A percentile compares a stretch with the other conserved stretches of the same genome.
phyloP scores from a whole-genome alignment of 2,888 invertebrate genomes.

The Idaea dimidiata region DNA sequence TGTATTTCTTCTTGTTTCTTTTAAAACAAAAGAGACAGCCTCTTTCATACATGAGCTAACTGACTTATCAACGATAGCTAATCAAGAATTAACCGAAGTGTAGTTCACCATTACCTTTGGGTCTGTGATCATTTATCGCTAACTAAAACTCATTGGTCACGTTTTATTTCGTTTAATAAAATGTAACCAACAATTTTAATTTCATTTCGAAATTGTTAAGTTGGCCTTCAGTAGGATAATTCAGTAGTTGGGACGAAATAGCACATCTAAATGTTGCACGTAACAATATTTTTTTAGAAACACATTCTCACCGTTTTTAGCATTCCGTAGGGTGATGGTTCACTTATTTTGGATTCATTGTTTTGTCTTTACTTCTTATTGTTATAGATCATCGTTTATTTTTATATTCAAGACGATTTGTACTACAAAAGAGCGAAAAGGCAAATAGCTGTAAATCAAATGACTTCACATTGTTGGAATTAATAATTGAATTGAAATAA shows the following conservation, averaged over 20 bases:
- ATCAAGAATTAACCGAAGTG: too few species aligned
- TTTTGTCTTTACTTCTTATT: constrained; percentile 19
- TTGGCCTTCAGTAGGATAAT: constrained; percentile 33
- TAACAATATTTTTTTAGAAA: constrained; percentile 44
- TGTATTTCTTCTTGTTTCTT: too few species aligned
- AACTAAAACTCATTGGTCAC: neutral
- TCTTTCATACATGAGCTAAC: too few species aligned
- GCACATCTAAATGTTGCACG: constrained; percentile 64
- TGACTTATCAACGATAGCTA: too few species aligned
- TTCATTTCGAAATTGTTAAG: neutral
- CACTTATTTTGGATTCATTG: constrained; percentile 29
- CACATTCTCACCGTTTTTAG: constrained; percentile 42
- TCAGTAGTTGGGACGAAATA: constrained; percentile 59
- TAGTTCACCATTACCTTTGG: neutral
- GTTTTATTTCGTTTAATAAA: neutral
- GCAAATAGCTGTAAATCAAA: too few species aligned
- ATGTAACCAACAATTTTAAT: neutral
- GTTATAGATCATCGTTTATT: constrained; percentile 15
- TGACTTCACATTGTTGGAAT: too few species aligned
- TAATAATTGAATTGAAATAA: too few species aligned
- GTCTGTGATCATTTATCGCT: neutral
- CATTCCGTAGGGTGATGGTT: constrained; percentile 56
- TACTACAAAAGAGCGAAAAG: neutral
- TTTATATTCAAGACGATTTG: constrained; percentile 1
- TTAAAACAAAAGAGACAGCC: too few species aligned